Evolutionary conservation across 1,140 invertebrate species (phyloP), one percentile per base, ranked within the genome.

Genomic region (Drosophila paulistorum): DNA sequence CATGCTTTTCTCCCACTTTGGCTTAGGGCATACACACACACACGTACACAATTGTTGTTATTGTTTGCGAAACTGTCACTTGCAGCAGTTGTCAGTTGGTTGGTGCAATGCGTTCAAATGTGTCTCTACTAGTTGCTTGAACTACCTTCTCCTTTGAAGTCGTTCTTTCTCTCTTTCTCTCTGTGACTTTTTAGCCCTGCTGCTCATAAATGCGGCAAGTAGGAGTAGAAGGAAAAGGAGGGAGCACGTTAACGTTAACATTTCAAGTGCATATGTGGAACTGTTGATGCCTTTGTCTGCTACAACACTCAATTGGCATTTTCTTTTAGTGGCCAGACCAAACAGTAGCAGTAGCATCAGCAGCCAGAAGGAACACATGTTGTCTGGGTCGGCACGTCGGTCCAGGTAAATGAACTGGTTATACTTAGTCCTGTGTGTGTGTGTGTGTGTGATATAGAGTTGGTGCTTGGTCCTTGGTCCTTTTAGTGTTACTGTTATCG

Each of bases 321-420:
- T 77, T 87, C 72, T 87, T 79, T 77, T 71, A 61, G 76, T 82
- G 75, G 61, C 82, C 62, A 39, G 61, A 62, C 55, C 54, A 63
- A 45, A 30, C 55, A 51, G 17, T 4, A 45, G 14, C 42, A 45
- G 42, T 13, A 45, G 42, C n/a, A 42, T 4, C 45, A 51, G 45
- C 14, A 7, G 45, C 17, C 45, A 51, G 45, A 51, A 51, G 30
- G 42, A 17, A 67, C 14, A 5, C 11, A 39, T 39, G 37, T 39
- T 37, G 63, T 45, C 17, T 35, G 30, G n/a, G 65, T 48, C 59
- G 48, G 69, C 82, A 82, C 82, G 84, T 74, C 68, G 66, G 13
- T 13, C 51, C 84, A 87, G 84, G 84, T 89, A 89, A 87, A 89
- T 86, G 83, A 87, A 87, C 83, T 83, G 66, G 71, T 62, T 71